Base-by-base conservation (phyloP, 2,113 vertebrate species). In the Philantomba maxwellii region DNA sequence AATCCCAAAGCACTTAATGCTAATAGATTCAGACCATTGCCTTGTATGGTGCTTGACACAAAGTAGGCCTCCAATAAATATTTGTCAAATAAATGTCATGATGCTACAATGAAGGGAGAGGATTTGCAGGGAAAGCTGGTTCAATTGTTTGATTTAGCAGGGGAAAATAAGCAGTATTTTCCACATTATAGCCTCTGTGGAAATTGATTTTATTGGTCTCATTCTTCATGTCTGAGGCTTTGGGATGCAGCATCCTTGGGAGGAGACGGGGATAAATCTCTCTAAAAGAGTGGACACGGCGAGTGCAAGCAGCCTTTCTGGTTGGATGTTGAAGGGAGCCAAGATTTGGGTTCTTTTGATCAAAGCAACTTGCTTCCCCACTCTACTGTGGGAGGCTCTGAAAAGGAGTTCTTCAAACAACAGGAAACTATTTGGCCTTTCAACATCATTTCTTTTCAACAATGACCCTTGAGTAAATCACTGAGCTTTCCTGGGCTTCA, bases 151-250 rank as follows among this genome's bases (percentile, higher is more conserved):
- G 88, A 95, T 92, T 84, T 94, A 88, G 43, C 25, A 8, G 43
- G 55, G 45, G n/a, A 58, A 86, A 93, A 53, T 55, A 14, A 89
- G 88, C 87, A 80, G 39, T 49, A 53, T 97, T 96, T 92, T 95
- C 51, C 80, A n/a, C 49, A 60, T 45, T 66, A 53, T 77, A 36
- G 66, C 30, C 55, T 64, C 53, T 43, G 81, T 49, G 53, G 91
- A 87, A 94, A 95, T 66, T 66, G 49, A 93, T 95, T 97, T 93
- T 93, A 94, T 95, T 95, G 89, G 23, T 90, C 86, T 95, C 85
- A 92, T 98, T 95, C 73, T 88, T 96, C 86, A 70, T 57, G 36
- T 33, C 53, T 77, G 60, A 93, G 33, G 58, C 80, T 89, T 86
- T 25, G 7, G 58, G 49, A 60, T 26, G 9, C 12, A 30, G 39